Evolutionary conservation across 2,113 vertebrate species (phyloP).

Genomic region (Grus americana): DNA sequence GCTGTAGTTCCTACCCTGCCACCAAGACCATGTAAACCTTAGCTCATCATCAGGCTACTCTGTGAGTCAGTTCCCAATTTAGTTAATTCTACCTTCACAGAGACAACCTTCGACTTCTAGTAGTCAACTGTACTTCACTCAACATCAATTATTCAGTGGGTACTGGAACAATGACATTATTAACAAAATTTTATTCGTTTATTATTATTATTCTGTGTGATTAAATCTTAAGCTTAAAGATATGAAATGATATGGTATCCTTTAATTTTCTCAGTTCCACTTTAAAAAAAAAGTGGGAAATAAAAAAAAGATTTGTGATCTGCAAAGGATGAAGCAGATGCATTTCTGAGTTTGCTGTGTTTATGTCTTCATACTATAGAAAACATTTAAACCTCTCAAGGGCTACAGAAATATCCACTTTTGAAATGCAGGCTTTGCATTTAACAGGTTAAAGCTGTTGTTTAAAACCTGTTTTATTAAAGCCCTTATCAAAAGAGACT

Average conservation of each 20-base stretch:
- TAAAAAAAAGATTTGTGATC: neutral
- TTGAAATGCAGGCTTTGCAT: neutral
- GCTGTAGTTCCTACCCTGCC: neutral
- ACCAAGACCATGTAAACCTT: neutral
- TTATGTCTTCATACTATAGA: neutral
- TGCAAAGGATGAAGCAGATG: neutral
- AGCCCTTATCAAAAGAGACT: neutral
- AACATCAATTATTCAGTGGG: neutral
- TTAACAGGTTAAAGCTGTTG: neutral
- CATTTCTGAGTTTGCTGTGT: neutral
- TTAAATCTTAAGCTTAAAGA: neutral
- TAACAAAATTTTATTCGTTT: neutral
- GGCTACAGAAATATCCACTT: neutral
- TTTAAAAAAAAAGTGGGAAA: neutral
- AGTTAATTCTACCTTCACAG: neutral
- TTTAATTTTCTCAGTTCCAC: neutral
- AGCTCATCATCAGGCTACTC: neutral
- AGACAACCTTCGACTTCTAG: neutral
- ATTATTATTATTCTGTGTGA: neutral
- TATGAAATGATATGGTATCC: neutral
- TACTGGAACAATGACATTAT: neutral
- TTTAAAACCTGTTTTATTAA: neutral
- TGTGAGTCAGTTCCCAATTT: neutral
- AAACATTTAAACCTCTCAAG: neutral
- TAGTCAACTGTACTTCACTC: neutral